Evolutionary conservation across 1,140 invertebrate genomes (phyloP).

Genomic region (Trachelipus rathkii): DNA sequence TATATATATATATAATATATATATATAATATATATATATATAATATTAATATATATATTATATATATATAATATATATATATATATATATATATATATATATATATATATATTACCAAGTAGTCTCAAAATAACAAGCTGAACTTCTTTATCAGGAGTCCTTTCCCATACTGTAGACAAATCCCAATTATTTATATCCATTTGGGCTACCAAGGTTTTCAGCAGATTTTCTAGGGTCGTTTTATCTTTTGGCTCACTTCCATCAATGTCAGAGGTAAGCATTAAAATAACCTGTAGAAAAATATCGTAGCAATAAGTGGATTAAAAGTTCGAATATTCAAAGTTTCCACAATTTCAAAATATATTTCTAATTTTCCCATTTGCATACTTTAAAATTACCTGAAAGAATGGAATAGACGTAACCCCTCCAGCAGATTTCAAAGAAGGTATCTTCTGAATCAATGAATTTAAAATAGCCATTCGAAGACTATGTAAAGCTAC

Average conservation of each 20-base stretch:
- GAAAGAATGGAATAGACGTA: slow-evolving; percentile 81
- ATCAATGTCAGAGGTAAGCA: slow-evolving; percentile 85
- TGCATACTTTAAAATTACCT: slow-evolving; percentile 55
- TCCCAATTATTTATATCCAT: slow-evolving; percentile 64
- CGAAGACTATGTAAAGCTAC: slow-evolving; percentile 61
- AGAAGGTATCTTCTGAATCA: slow-evolving; percentile 61
- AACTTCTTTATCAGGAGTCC: slow-evolving; percentile 69
- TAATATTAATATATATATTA: no score
- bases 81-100: slow-evolving; percentile 44
- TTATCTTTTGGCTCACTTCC: slow-evolving; percentile 74
- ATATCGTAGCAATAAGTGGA: not conserved
- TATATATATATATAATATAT: slow-evolving; percentile 44
- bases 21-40: slow-evolving; percentile 30
- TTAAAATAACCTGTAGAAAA: slow-evolving; percentile 67
- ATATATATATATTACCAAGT: slow-evolving; percentile 54
- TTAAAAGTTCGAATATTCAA: no score
- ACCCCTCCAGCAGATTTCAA: slow-evolving; percentile 66
- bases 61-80: no score
- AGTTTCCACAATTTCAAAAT: no score
- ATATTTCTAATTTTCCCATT: not conserved
- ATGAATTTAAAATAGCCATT: slow-evolving; percentile 62
- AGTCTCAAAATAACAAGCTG: slow-evolving; percentile 83
- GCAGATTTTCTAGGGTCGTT: slow-evolving; percentile 67
- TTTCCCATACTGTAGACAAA: slow-evolving; percentile 50
- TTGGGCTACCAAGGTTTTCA: slow-evolving; percentile 70